Base-by-base conservation (phyloP, 2,797 vertebrate species). In the Clarias laeviceps region DNA sequence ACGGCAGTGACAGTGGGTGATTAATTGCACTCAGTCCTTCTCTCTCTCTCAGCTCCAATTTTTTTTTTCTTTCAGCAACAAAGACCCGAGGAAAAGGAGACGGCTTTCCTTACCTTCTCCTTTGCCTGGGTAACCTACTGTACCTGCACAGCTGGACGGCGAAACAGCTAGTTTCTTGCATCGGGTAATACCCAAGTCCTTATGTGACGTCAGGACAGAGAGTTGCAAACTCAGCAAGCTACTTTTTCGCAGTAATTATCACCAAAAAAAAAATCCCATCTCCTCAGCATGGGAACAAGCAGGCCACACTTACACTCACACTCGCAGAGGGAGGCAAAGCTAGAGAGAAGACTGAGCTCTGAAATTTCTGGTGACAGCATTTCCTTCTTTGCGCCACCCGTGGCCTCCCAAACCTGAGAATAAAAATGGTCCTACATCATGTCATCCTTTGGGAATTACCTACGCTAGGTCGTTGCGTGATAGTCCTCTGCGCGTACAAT, bases 171-270 rank as follows among this genome's bases (percentile, higher is more conserved):
- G 80, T 81, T 62, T 80, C 62, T 81, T 77, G 54, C 68, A 14
- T 59, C 78, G 87, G 86, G 72, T 88, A 84, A 90, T 93, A 92
- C 91, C 90, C 85, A 77, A 50, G 24, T 80, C 89, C 88, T 84
- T 86, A 83, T 73, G 85, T 91, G 92, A 90, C 92, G 92, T 94
- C 92, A 93, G 88, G 89, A 86, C 91, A 89, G 77, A 57, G 87
- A 90, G 90, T 90, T 86, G 91, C 90, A 89, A 91, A 88, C 92
- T 94, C 94, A 94, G 94, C 94, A 93, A 82, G 91, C 88, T 87
- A 86, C 90, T 92, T 92, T 54, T 93, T 93, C 93, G 91, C 94
- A 94, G 92, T 93, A 94, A 95, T 95, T 95, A 94, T 94, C 93
- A 89, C 91, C 3, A 62, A 61, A 78, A 78, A 80, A 32, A 77